Percentiles rank a stretch among this genome's conserved stretches.
Evolutionary conservation across 2,113 vertebrate genomes (phyloP).

Genomic region (Hypocryptadius cinnamomeus): DNA sequence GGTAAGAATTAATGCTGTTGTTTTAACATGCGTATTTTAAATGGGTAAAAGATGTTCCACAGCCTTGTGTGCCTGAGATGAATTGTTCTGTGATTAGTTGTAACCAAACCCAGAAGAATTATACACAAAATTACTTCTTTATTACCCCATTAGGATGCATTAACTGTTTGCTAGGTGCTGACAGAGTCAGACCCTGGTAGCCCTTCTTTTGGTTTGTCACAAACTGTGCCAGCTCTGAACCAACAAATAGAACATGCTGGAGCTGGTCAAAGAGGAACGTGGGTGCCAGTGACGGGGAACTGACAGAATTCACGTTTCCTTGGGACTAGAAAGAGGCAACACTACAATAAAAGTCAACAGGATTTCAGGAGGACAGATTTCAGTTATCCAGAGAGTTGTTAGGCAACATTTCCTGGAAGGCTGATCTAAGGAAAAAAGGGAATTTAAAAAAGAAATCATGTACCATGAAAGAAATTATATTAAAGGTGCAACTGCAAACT

Average conservation of each 20-base stretch:
- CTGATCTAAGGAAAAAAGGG: background rate
- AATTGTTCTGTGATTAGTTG: background rate
- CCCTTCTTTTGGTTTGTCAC: background rate
- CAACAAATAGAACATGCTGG: background rate
- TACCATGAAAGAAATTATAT: background rate
- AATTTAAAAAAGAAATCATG: background rate
- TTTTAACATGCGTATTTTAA: background rate
- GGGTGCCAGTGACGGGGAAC: background rate
- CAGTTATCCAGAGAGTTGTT: background rate
- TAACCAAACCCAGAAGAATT: background rate
- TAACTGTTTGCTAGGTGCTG: slow-evolving; percentile 1
- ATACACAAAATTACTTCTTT: slow-evolving; percentile 6
- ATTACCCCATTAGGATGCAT: slow-evolving; percentile 9
- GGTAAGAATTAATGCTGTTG: background rate
- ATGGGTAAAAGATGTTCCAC: background rate
- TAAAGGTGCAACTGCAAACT: background rate
- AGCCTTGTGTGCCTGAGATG: background rate
- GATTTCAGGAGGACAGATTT: background rate
- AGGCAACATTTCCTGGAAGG: background rate
- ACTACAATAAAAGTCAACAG: background rate
- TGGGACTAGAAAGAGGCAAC: background rate
- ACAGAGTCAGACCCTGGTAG: background rate
- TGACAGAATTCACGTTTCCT: slow-evolving; percentile 17
- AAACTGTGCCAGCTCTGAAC: background rate
- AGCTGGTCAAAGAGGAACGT: background rate